Conservation (phyloP, 2,888 invertebrate species). For the Mamestra brassicae region DNA sequence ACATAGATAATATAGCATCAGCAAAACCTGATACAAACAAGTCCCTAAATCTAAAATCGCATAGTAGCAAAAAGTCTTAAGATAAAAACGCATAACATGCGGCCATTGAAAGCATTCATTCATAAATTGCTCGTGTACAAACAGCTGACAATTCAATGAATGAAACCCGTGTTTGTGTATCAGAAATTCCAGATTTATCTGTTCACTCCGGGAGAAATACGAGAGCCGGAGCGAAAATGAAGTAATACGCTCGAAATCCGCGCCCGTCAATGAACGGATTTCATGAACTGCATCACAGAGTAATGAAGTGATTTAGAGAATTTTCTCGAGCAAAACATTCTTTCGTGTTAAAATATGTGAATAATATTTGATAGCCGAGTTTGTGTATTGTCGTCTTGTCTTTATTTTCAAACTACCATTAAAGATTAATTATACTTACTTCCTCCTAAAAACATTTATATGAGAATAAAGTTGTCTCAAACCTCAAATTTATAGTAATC, state of each 20-base stretch:
- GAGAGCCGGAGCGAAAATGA: neutral
- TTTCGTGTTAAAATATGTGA: neutral
- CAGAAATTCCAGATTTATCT: neutral
- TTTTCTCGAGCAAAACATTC: neutral
- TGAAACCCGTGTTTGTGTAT: neutral
- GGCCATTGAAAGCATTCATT: conserved; percentile 20
- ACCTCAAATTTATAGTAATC: neutral
- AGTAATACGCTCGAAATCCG: neutral
- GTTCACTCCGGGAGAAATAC: neutral
- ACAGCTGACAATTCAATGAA: conserved; percentile 12
- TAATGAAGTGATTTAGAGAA: neutral
- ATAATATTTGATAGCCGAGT: too few relatives aligned
- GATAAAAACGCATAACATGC: neutral
- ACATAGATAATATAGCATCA: neutral
- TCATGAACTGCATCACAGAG: conserved; percentile 16
- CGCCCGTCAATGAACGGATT: conserved; percentile 19
- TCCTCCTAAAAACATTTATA: too few relatives aligned
- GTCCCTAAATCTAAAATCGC: neutral
- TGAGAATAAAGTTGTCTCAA: too few relatives aligned
- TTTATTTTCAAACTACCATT: too few relatives aligned
- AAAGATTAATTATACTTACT: too few relatives aligned
- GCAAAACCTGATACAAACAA: neutral
- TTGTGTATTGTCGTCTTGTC: too few relatives aligned
- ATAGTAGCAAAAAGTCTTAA: neutral
- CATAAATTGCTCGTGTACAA: conserved; percentile 4